Percentiles rank a stretch among this genome's conserved stretches.
Conservation (phyloP, 1,140 invertebrate genomes). For the Oedothorax gibbosus region DNA sequence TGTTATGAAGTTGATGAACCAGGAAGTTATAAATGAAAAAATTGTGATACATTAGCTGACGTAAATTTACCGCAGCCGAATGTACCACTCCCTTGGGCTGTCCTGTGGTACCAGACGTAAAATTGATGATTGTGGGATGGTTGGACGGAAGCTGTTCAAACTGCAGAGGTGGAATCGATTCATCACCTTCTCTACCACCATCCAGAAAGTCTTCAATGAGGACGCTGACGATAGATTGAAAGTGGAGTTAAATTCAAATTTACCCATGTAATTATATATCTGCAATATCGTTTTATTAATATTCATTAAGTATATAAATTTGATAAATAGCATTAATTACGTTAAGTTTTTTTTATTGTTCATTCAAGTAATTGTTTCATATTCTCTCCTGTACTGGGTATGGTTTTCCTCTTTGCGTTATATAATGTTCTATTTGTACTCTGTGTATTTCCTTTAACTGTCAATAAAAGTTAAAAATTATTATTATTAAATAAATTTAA, state of each 20-base stretch:
- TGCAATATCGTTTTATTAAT: neutral
- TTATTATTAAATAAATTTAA: too few species aligned
- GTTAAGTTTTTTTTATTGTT: neutral
- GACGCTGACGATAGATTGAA: neutral
- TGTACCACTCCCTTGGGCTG: constrained; percentile 76
- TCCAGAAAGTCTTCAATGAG: constrained; percentile 66
- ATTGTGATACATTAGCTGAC: too few species aligned
- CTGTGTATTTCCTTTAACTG: too few species aligned
- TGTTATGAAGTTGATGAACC: neutral
- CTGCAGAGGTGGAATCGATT: constrained; percentile 64
- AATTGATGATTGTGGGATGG: constrained; percentile 75
- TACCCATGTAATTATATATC: neutral
- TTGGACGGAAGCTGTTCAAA: constrained; percentile 74
- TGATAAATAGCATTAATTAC: too few species aligned
- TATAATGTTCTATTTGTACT: too few species aligned
- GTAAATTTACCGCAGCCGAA: constrained; percentile 71
- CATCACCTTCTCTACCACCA: constrained; percentile 62
- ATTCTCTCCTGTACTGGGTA: too few species aligned
- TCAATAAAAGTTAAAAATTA: too few species aligned
- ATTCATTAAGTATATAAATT: neutral
- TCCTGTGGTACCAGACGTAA: constrained; percentile 76
- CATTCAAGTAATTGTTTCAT: too few species aligned
- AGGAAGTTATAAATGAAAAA: too few species aligned
- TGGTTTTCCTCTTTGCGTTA: too few species aligned
- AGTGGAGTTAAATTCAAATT: too few species aligned